These are phyloP conservation scores for Zalophus californianus DNA, from an alignment of 2,797 vertebrate genomes.

Conservation along the genomic window DNA sequence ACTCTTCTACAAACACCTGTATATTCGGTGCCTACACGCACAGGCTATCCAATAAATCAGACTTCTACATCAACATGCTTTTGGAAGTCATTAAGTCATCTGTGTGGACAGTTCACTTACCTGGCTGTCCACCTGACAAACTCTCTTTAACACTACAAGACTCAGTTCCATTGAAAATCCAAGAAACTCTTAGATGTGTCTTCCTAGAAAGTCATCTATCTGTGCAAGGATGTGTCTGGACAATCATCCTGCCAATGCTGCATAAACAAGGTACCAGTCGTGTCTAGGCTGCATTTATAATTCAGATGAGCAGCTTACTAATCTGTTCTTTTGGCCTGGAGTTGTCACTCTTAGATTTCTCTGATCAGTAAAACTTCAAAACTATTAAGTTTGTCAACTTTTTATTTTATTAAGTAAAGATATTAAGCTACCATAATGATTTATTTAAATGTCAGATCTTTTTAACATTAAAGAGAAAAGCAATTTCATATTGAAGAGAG, in stretches of 20 bases:
- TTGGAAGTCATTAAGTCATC: background rate
- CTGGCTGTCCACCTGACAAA: background rate
- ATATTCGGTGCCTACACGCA: background rate
- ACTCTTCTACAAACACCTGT: background rate
- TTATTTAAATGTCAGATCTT: background rate
- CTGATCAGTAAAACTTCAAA: constrained; percentile 16
- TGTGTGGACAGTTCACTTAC: background rate
- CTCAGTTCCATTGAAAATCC: background rate
- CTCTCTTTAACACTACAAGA: background rate
- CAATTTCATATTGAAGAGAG: background rate
- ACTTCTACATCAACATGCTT: background rate
- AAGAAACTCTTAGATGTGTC: background rate
- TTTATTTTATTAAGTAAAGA: constrained; percentile 19
- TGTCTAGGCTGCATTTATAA: background rate
- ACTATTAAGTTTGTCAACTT: background rate
- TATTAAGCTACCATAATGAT: background rate
- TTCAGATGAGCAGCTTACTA: background rate
- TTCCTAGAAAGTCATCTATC: background rate
- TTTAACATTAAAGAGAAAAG: background rate
- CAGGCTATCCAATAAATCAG: constrained; percentile 20
- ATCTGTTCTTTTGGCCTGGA: background rate
- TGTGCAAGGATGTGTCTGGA: background rate
- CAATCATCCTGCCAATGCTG: background rate
- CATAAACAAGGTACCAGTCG: background rate
- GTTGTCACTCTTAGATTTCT: background rate